Conservation (phyloP, 2,888 invertebrate genomes). For the Hypomecis atomaria region DNA sequence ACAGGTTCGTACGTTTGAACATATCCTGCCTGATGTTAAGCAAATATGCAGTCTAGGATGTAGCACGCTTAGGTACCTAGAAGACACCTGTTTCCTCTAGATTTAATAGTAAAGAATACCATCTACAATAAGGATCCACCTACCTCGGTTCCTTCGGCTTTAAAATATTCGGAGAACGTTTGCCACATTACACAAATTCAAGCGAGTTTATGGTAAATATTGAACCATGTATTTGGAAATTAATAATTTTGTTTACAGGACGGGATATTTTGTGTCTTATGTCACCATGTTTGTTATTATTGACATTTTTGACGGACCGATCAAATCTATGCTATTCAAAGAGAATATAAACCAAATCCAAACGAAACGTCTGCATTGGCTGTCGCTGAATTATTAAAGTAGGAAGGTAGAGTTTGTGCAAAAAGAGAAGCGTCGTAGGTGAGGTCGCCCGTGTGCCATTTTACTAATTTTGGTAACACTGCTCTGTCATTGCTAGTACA, state of each 20-base stretch:
- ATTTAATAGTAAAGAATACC: neutral
- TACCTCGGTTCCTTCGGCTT: constrained; percentile 56
- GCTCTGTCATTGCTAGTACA: too few relatives aligned
- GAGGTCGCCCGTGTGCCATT: too few relatives aligned
- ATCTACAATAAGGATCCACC: constrained; percentile 18
- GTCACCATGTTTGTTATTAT: constrained; percentile 46
- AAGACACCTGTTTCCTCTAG: neutral
- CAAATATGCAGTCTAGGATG: too few relatives aligned
- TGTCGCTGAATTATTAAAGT: too few relatives aligned
- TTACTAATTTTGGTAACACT: too few relatives aligned
- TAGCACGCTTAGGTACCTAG: neutral
- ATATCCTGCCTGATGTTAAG: too few relatives aligned
- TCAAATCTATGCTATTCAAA: neutral
- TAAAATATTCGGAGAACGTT: constrained; percentile 53
- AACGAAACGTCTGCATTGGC: too few relatives aligned
- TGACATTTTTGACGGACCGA: constrained; percentile 1
- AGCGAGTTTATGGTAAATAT: constrained; percentile 36
- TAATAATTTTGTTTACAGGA: constrained; percentile 46
- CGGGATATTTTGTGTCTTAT: constrained; percentile 41
- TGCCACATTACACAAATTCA: constrained; percentile 60
- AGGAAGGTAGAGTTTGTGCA: too few relatives aligned
- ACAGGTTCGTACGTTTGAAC: too few relatives aligned
- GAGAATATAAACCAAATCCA: neutral
- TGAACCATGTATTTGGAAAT: constrained; percentile 51
- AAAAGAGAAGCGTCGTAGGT: too few relatives aligned